phyloP scores from a whole-genome alignment of 2,888 invertebrate species.

The Silvanus unidentatus region DNA sequence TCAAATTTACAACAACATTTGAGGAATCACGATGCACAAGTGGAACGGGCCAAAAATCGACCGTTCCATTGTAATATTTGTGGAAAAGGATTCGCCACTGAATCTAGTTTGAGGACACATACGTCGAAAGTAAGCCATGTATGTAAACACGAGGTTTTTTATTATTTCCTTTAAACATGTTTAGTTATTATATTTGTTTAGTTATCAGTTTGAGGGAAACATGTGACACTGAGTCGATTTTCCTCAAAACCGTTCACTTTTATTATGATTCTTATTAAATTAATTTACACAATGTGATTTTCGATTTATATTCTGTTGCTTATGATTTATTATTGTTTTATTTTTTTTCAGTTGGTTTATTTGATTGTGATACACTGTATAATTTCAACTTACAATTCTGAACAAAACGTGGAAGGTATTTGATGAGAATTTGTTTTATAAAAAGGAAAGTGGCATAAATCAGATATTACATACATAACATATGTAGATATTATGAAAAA shows the following conservation, averaged over 20 bases:
- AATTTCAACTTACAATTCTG: no score
- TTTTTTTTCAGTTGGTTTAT: conserved; percentile 15
- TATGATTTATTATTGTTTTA: conserved; percentile 13
- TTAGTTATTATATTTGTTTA: conserved; percentile 12
- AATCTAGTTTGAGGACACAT: conserved; percentile 90
- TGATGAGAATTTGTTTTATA: no score
- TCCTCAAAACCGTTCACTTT: conserved; percentile 12
- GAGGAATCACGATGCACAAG: conserved; percentile 92
- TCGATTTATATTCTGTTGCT: conserved; percentile 14
- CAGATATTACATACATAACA: no score
- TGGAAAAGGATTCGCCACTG: conserved; percentile 94
- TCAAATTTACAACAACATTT: conserved; percentile 95
- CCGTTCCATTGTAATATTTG: conserved; percentile 96
- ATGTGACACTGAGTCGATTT: no score
- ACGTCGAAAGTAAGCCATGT: conserved; percentile 91
- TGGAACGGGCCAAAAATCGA: conserved; percentile 88
- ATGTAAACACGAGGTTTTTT: conserved; percentile 48
- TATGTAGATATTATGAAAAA: no score
- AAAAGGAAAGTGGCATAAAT: no score
- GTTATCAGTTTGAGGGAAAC: no score
- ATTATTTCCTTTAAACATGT: conserved; percentile 19
- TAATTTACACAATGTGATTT: conserved; percentile 22
- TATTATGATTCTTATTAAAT: conserved; percentile 21
- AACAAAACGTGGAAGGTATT: no score
- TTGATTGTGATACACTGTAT: conserved; percentile 6